Base-by-base conservation (phyloP, 1,140 invertebrate species). In the Leptinotarsa undecemlineata region DNA sequence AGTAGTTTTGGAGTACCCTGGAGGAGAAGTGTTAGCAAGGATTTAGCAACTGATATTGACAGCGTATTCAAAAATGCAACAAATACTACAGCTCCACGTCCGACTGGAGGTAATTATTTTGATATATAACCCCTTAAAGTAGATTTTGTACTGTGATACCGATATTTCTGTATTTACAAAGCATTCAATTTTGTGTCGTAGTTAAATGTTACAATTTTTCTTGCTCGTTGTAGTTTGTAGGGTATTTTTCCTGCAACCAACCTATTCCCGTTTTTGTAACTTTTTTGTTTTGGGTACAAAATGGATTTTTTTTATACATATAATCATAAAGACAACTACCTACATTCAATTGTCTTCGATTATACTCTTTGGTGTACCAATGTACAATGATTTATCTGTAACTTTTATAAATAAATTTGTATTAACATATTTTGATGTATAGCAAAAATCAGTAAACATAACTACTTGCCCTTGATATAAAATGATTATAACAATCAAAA, bases 1-100 rank as follows among this genome's bases (percentile, higher is more conserved):
- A 78, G 48, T 51, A 71, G 33, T 26, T 76, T 83, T 76, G 76
- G 85, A 77, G 76, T 85, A 81, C 63, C 87, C 8, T 90, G 90
- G 90, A 84, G 89, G 74, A 86, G 89, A 73, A 90, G 89, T 81
- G 85, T 89, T 74, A 89, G 88, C 68, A 85, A 89, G 73, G 89
- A 90, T 74, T 76, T 89, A 71, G 85, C 87, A 19, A 86, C 85
- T 69, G 88, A 89, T 75, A 88, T 89, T 79, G 87, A 89, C 69
- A 87, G 85, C 67, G 88, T 88, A 79, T 88, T 88, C 79, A 87
- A 86, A 73, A 79, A 85, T 51, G 71, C 80, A 14, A 78, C 76
- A 11, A 23, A 73, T 51, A 33, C 72, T 61, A 8, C 69, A 47
- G 6, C 21, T 82, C 83, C 78, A 87, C 90, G 72, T 88, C 90